Percentiles rank a stretch among this genome's conserved stretches.
Evolutionary conservation across 2,797 vertebrate species (phyloP).

Genomic region (Rhynchotus rufescens): DNA sequence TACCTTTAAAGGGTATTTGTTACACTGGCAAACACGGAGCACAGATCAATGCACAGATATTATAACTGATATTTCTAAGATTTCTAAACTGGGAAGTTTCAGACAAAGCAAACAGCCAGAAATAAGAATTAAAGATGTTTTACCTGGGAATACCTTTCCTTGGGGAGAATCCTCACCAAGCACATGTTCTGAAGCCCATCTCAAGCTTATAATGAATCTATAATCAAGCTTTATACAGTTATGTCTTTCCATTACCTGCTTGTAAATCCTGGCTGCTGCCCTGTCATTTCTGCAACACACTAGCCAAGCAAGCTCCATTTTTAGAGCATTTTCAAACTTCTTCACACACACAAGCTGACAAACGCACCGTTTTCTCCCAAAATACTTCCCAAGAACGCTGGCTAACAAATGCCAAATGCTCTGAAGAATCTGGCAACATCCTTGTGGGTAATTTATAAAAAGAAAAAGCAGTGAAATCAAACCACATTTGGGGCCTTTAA

Average conservation of each 20-base stretch:
- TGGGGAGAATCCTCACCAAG: neutral
- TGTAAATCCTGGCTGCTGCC: constrained; percentile 31
- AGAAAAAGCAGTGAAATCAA: constrained; percentile 40
- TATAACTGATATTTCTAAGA: neutral
- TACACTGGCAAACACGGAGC: neutral
- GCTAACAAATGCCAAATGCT: constrained; percentile 38
- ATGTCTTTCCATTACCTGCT: constrained; percentile 11
- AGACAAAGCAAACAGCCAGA: neutral
- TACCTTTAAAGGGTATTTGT: neutral
- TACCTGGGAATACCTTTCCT: neutral
- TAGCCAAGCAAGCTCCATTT: neutral
- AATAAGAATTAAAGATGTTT: neutral
- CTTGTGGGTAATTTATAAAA: constrained; percentile 39
- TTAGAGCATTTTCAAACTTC: constrained; percentile 40
- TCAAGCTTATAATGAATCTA: neutral
- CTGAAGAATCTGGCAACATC: constrained; percentile 17
- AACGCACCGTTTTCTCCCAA: constrained; percentile 65
- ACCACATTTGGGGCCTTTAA: neutral
- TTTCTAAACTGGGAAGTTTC: neutral
- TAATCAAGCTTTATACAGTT: neutral
- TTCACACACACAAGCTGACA: constrained; percentile 44
- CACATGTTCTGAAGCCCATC: neutral
- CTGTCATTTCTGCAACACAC: neutral
- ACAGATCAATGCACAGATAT: neutral
- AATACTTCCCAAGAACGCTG: constrained; percentile 56